These are phyloP conservation scores for Apostichopus leukothele DNA, from an alignment of 53 echinoderm and acorn worm genomes.

Conservation along the genomic window DNA sequence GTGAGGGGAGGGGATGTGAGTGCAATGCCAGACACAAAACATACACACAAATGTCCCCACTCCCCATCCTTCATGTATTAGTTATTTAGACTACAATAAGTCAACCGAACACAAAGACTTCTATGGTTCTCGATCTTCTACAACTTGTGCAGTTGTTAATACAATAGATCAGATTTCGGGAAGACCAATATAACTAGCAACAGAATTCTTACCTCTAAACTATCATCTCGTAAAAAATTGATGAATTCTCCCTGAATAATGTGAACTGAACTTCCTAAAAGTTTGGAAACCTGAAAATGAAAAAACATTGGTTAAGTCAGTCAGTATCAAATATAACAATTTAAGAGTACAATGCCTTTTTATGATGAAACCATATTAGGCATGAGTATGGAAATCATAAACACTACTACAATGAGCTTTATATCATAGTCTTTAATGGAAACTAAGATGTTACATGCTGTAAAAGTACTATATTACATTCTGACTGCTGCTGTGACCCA, in stretches of 20 bases:
- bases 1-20: too few species aligned
- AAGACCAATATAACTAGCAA: not conserved
- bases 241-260: slow-evolving; percentile 86
- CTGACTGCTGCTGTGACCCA: too few species aligned
- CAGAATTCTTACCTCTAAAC: slow-evolving; percentile 57
- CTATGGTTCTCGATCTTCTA: not conserved
- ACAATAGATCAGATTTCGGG: too few species aligned
- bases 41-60: too few species aligned
- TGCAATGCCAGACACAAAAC: too few species aligned
- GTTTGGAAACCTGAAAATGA: slow-evolving; percentile 79
- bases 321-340: not conserved
- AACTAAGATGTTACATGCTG: too few species aligned
- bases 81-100: not conserved
- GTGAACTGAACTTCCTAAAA: slow-evolving; percentile 77
- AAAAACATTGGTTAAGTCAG: not conserved
- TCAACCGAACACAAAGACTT: too few species aligned
- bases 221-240: slow-evolving; percentile 83
- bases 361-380: too few species aligned
- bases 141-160: too few species aligned
- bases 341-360: not conserved
- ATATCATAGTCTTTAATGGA: too few species aligned
- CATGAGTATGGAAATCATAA: not conserved
- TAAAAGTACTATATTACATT: too few species aligned
- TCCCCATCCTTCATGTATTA: not conserved
- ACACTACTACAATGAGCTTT: too few species aligned